Evolutionary conservation across 2,113 vertebrate genomes (phyloP), one percentile per base, ranked within the genome.

Genomic region (Atherinomorus stipes): DNA sequence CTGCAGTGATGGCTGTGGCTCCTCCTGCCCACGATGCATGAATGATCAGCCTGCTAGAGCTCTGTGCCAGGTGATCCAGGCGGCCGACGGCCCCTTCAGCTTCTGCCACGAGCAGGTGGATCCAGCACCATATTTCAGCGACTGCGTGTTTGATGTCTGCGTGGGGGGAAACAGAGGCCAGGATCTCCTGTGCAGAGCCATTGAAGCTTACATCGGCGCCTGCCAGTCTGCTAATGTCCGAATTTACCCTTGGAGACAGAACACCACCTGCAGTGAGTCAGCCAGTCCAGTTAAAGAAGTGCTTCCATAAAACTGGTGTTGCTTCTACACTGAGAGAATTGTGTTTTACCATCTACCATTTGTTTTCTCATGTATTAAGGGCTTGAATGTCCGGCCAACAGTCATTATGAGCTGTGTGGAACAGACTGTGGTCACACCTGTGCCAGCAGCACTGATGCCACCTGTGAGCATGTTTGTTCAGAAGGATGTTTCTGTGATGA

Each of bases 401-500:
- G 89, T 62, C 93, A 92, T 69, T 92, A 92, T 73, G 91, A 93
- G 65, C 23, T 86, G 11, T 91, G 84, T 67, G 84, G 91, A 1
- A 74, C 65, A 2, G 87, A 91, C 71, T 93, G 92, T 66, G 77
- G 78, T 0, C 74, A 85, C 56, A 92, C 84, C 25, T 94, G 94
- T 64, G 51, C 80, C 59, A 78, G 69, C 10, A 70, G 78, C 26
- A 67, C 70, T 0, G 57, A 86, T 73, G 73, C 82, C 0, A 84
- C 45, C 38, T 89, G 85, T 64, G 82, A 81, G 9, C 74, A 19
- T 2, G 58, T 52, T 25, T 93, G 95, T 56, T 76, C 88, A 0
- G 91, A 95, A 78, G 91, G 93, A 59, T 93, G 92, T 49, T 89
- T 89, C 82, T 95, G 93, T 37, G 11, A 93, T 6, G 66, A 89